Evolutionary conservation across 2,888 invertebrate genomes (phyloP), one percentile per base, ranked within the genome.

Genomic region (Mamestra brassicae): DNA sequence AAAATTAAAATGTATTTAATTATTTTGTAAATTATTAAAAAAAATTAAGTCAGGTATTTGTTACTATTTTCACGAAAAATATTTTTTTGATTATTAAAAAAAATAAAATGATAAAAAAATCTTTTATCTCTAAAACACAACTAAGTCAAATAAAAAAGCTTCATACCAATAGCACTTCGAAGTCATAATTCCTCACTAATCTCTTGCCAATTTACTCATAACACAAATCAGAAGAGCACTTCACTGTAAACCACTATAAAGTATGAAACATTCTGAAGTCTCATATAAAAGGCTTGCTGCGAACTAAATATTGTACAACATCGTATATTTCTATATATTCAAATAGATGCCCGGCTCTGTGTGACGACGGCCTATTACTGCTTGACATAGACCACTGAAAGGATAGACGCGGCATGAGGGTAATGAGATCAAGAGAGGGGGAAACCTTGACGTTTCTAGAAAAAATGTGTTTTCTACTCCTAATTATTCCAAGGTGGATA

Each of bases 141-240:
- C 0, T 13, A n/a, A 57, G 26, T 36, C n/a, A 8, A 67, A 54
- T 7, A 38, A 66, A 73, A 72, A 62, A 34, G 17, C 10, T 77
- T 81, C 89, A 64, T 87, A 88, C 87, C 85, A 81, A 71, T 72
- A 77, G 66, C 62, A 71, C 61, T 42, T 64, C 62, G 42, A 61
- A 78, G 36, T 73, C 84, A 82, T 78, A 64, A 72, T 78, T 71
- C 86, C 69, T 63, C 83, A 80, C 80, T 42, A 57, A 78, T 76
- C 90, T 92, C 91, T 87, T 81, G 84, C 89, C 87, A 92, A 92
- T 92, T 92, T 92, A 91, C 74, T 74, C 75, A 77, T 68, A 26
- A 68, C 90, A 93, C 91, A 90, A 92, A 92, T 86, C 87, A 92
- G 89, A 67, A 85, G 92, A 92, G 90, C 85, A 88, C 88, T 86